These are phyloP conservation scores for Microctonus brassicae DNA, from an alignment of 2,888 invertebrate species.

Conservation along the genomic window DNA sequence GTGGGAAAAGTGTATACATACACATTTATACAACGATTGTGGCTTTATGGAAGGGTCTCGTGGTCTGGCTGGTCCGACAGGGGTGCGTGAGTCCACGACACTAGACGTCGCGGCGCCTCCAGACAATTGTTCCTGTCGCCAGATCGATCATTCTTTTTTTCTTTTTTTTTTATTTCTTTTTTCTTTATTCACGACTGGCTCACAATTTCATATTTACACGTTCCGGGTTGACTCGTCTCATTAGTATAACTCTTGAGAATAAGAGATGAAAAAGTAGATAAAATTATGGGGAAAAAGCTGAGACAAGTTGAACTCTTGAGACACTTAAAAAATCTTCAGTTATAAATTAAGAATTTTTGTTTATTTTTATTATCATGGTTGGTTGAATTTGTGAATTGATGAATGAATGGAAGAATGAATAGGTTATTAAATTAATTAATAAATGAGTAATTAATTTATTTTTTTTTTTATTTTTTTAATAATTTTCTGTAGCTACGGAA, in stretches of 20 bases:
- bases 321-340: neutral
- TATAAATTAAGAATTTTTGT: neutral
- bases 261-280: neutral
- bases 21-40: constrained; percentile 8
- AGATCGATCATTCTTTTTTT: constrained; percentile 64
- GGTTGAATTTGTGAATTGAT: too few relatives aligned
- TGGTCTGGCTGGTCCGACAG: constrained; percentile 37
- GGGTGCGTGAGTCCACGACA: constrained; percentile 53
- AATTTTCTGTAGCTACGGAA: constrained; percentile 79
- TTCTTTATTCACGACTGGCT: constrained; percentile 59
- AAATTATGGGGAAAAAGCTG: neutral
- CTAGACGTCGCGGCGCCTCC: constrained; percentile 68
- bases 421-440: too few relatives aligned
- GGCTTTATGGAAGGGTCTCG: constrained; percentile 38
- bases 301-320: neutral
- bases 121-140: constrained; percentile 63
- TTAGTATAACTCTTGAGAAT: constrained; percentile 26
- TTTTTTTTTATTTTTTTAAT: constrained; percentile 3
- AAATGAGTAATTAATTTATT: neutral
- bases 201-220: constrained; percentile 52
- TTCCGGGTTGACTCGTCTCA: constrained; percentile 36
- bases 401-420: too few relatives aligned
- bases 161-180: too few relatives aligned
- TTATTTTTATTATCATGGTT: too few relatives aligned
- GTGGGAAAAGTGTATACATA: constrained; percentile 13